Percentiles rank a stretch among this genome's conserved stretches.
Conservation (phyloP, 1,140 invertebrate genomes). For the Hydropsyche tenuis region DNA sequence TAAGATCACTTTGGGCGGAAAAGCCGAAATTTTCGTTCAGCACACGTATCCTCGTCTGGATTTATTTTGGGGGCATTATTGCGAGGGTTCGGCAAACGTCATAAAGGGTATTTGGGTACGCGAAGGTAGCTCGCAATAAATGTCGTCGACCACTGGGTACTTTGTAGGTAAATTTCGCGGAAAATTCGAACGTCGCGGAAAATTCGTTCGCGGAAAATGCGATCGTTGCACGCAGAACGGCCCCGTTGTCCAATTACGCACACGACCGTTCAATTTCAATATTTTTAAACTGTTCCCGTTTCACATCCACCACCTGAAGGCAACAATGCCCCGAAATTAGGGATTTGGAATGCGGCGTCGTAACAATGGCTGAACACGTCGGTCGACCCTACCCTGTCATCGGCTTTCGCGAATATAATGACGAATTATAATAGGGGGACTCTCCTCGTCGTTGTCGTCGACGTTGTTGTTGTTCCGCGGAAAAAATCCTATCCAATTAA, state of each 20-base stretch:
- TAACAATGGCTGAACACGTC: no score
- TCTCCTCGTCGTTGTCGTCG: no score
- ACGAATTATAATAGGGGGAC: no score
- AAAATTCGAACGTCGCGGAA: conserved; percentile 21
- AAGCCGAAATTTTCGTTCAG: not conserved
- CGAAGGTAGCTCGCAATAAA: conserved; percentile 26
- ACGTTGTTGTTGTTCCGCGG: no score
- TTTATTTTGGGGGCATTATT: not conserved
- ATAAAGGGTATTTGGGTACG: conserved; percentile 1
- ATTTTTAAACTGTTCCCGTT: not conserved
- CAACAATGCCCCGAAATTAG: no score
- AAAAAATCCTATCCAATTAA: no score
- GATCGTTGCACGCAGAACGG: conserved; percentile 4
- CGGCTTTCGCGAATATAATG: no score
- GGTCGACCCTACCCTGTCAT: no score
- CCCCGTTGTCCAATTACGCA: conserved; percentile 11
- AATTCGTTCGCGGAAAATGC: not conserved
- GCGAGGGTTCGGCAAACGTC: not conserved
- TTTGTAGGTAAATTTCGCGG: conserved; percentile 24
- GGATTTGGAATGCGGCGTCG: no score
- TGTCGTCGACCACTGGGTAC: conserved; percentile 11
- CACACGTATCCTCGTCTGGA: not conserved
- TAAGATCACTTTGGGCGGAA: no score
- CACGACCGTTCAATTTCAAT: conserved; percentile 5
- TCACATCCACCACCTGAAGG: no score